Conservation (phyloP, 2,113 vertebrate species). For the Upupa epops region DNA sequence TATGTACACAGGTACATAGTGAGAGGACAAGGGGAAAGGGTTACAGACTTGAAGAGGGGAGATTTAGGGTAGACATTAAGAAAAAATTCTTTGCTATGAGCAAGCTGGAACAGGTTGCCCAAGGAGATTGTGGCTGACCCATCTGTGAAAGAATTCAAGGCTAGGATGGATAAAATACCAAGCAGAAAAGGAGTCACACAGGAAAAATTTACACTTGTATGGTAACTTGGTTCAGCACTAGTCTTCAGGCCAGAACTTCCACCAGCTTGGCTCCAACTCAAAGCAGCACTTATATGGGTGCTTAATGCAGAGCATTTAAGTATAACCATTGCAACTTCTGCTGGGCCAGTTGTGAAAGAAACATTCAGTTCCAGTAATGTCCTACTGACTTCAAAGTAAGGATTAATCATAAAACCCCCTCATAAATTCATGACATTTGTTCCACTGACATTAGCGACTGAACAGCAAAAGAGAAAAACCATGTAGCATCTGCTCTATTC, state of each 20-base stretch:
- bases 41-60: too few relatives aligned
- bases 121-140: too few relatives aligned
- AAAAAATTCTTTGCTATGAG: too few relatives aligned
- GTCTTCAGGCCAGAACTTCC: background rate
- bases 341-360: background rate
- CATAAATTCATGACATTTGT: background rate
- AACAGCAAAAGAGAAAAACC: constrained; percentile 7
- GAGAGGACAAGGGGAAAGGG: too few relatives aligned
- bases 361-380: background rate
- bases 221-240: background rate
- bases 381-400: background rate
- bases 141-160: too few relatives aligned
- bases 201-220: background rate
- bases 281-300: background rate
- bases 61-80: too few relatives aligned
- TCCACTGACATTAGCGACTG: background rate
- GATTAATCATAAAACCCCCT: background rate
- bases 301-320: background rate
- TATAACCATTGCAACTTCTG: background rate
- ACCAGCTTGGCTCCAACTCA: background rate
- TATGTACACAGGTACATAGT: too few relatives aligned
- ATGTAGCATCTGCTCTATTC: constrained; percentile 37
- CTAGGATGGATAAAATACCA: too few relatives aligned
- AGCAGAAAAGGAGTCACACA: background rate
- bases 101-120: too few relatives aligned